These are phyloP conservation scores for Channa striata DNA, from an alignment of 2,797 vertebrate genomes.

Conservation along the genomic window DNA sequence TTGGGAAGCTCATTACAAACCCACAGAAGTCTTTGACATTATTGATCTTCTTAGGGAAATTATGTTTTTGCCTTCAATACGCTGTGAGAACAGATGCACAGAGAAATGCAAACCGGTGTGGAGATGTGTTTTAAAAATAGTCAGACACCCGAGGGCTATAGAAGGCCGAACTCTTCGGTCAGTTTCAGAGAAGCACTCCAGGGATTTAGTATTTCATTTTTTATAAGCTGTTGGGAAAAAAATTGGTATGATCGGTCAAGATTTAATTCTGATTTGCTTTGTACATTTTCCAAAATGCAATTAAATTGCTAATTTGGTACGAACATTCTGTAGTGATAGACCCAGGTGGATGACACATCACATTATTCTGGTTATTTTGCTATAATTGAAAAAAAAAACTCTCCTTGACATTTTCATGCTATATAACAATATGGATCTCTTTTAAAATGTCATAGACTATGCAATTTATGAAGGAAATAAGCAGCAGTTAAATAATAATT, in stretches of 20 bases:
- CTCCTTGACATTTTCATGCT: too few relatives aligned
- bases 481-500: too few relatives aligned
- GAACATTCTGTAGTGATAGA: background rate
- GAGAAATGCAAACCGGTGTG: slow-evolving; percentile 2
- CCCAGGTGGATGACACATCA: background rate
- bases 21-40: slow-evolving; percentile 50
- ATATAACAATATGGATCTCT: too few relatives aligned
- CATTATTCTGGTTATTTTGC: background rate
- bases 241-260: background rate
- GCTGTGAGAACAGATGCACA: slow-evolving; percentile 22
- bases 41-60: slow-evolving; percentile 67
- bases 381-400: background rate
- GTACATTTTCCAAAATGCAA: too few relatives aligned
- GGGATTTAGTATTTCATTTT: background rate
- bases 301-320: too few relatives aligned
- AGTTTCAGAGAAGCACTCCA: background rate
- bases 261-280: too few relatives aligned
- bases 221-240: background rate
- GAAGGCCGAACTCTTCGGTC: background rate
- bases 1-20: slow-evolving; percentile 62
- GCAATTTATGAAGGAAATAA: too few relatives aligned
- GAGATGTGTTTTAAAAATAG: slow-evolving; percentile 9
- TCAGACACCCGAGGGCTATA: background rate
- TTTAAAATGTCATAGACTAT: too few relatives aligned
- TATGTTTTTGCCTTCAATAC: slow-evolving; percentile 46